phyloP scores from a whole-genome alignment of 2,797 vertebrate species.

The Xerus rutilus region DNA sequence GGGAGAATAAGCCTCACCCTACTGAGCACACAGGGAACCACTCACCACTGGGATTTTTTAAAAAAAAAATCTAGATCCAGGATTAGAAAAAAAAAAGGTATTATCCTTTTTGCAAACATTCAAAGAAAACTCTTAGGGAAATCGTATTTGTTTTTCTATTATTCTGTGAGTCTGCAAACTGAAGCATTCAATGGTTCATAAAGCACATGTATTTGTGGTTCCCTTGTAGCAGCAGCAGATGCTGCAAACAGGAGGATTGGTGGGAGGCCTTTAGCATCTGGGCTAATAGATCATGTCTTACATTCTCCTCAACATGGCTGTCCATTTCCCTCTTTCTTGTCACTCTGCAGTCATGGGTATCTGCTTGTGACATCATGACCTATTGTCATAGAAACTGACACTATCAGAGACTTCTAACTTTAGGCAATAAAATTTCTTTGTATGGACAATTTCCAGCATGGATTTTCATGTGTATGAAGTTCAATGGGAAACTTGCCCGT shows the following conservation, averaged over 20 bases:
- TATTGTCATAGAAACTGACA: background rate
- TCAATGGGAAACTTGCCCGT: background rate
- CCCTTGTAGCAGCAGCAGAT: slow-evolving; percentile 40
- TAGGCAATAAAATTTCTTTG: background rate
- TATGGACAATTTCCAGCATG: slow-evolving; percentile 5
- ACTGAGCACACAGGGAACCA: background rate
- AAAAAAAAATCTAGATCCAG: background rate
- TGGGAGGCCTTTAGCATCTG: background rate
- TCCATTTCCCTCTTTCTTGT: background rate
- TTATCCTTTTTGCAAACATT: slow-evolving; percentile 23
- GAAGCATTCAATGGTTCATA: background rate
- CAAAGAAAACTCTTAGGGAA: slow-evolving; percentile 19
- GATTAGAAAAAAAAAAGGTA: background rate
- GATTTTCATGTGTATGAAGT: background rate
- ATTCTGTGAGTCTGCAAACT: slow-evolving; percentile 28
- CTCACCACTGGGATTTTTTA: background rate
- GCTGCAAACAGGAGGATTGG: accelerated
- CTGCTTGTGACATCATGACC: slow-evolving; percentile 43
- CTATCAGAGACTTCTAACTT: slow-evolving; percentile 37
- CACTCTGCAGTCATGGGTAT: background rate
- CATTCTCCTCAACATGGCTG: background rate
- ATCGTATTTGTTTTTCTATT: slow-evolving; percentile 2
- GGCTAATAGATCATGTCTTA: background rate
- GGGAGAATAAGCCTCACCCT: background rate
- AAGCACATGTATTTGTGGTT: slow-evolving; percentile 36